phyloP scores from a whole-genome alignment of 2,797 vertebrate genomes.

The Melanotaenia maccullochi region DNA sequence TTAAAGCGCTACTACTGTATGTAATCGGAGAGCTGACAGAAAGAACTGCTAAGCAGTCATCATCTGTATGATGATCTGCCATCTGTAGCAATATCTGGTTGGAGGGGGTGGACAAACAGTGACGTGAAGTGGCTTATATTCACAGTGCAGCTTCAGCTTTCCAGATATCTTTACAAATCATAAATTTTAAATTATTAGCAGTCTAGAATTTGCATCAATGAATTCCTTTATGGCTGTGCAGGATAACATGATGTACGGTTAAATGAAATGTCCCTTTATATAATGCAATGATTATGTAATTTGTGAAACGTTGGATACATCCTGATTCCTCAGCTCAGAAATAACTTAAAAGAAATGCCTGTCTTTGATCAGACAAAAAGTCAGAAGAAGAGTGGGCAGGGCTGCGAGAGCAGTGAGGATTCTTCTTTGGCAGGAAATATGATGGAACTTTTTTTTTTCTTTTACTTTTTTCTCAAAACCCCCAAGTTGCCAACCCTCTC shows the following conservation, averaged over 20 bases:
- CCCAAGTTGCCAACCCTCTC: constrained; percentile 71
- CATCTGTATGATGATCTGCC: constrained; percentile 79
- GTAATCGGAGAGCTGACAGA: constrained; percentile 79
- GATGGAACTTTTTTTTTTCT: constrained; percentile 61
- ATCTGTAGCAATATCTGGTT: constrained; percentile 69
- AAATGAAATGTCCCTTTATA: constrained; percentile 47
- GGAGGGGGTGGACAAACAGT: constrained; percentile 22
- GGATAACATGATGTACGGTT: constrained; percentile 29
- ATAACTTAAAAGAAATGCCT: constrained; percentile 60
- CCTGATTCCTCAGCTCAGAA: constrained; percentile 54
- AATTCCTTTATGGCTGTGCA: constrained; percentile 28
- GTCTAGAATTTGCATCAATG: constrained; percentile 38
- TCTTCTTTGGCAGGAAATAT: constrained; percentile 65
- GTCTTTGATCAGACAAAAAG: constrained; percentile 73
- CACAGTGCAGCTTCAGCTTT: constrained; percentile 31
- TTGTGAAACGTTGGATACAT: constrained; percentile 71
- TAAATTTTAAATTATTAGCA: constrained; percentile 42
- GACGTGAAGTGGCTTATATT: constrained; percentile 44
- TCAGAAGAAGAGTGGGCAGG: constrained; percentile 58
- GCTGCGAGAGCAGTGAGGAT: constrained; percentile 47
- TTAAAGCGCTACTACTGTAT: too few species aligned
- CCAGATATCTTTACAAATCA: constrained; percentile 42
- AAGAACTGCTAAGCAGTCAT: constrained; percentile 78
- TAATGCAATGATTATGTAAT: constrained; percentile 76
- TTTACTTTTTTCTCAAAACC: constrained; percentile 41